Base-by-base conservation (phyloP, 2,888 invertebrate genomes). In the Chrysodeixis includens region DNA sequence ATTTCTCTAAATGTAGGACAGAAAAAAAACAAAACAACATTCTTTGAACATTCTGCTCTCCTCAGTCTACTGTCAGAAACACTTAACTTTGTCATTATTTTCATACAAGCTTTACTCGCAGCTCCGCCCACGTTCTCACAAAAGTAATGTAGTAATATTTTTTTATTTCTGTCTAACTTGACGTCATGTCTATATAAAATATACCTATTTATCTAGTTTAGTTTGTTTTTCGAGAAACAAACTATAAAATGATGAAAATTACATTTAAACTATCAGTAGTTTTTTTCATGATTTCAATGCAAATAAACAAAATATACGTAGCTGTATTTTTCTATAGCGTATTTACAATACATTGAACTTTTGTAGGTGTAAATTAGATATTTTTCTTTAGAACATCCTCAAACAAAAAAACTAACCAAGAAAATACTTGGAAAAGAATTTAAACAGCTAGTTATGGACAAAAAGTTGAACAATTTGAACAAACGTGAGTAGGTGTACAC, bases 11-110 rank as follows among this genome's bases (percentile, higher is more conserved):
- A 76, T 66, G 56, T 56, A 62, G 58, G 58, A 53, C 44, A 54
- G 55, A 10, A 60, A 70, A 67, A 57, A 66, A 55, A 14, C 53
- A 67, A 74, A 64, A 54, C 70, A 72, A 70, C 62, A 1, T 54
- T 67, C 61, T 54, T 59, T 59, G 53, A 74, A 71, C 75, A 60
- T 73, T 77, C 77, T 74, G 69, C 20, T 49, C 46, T 9, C 46
- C 9, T 49, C 46, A 18, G 46, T 49, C 46, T 49, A 76, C 66
- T 77, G 77, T 79, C 80, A 77, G 62, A 71, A 20, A 30, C 69
- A 68, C 60, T 77, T 74, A 74, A 71, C 71, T 71, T 76, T 67
- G 62, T 67, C 69, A 79, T 76, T 76, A 79, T 79, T 77, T 76
- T 58, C 67, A 57, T 57, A 51, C 71, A 66, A 77, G 62, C 56